These are phyloP conservation scores for Cacatua alba DNA, from an alignment of 2,113 vertebrate species.

Conservation along the genomic window DNA sequence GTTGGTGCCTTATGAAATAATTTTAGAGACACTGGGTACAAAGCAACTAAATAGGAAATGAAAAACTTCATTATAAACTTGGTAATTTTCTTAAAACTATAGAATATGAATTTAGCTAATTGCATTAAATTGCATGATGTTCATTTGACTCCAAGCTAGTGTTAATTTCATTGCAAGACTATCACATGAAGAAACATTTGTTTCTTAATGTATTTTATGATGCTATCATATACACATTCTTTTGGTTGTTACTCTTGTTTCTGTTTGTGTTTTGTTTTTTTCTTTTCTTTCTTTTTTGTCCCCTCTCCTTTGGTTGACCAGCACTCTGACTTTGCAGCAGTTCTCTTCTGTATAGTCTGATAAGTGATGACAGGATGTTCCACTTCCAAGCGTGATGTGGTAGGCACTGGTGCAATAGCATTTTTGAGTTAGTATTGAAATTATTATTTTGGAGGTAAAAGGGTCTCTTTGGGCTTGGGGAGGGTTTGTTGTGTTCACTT, in stretches of 20 bases:
- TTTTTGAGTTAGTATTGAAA: neutral
- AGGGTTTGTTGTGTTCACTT: neutral
- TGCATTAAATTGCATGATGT: neutral
- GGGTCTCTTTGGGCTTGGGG: neutral
- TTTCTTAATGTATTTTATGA: neutral
- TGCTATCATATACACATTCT: neutral
- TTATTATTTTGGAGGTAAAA: neutral
- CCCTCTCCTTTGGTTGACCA: neutral
- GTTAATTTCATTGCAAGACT: neutral
- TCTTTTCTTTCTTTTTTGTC: too few relatives aligned
- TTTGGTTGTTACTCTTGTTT: neutral
- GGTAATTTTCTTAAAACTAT: neutral
- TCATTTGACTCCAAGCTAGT: neutral
- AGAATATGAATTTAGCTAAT: neutral
- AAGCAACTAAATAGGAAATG: neutral
- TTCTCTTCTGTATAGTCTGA: neutral
- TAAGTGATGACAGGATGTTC: neutral
- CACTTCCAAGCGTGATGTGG: rapidly evolving
- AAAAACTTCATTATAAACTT: neutral
- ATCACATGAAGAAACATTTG: neutral
- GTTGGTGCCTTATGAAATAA: neutral
- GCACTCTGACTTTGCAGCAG: neutral
- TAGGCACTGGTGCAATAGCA: neutral
- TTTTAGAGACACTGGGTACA: neutral
- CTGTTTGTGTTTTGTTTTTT: neutral